Conservation (phyloP, 2,113 vertebrate genomes). For the Xerus inauris region DNA sequence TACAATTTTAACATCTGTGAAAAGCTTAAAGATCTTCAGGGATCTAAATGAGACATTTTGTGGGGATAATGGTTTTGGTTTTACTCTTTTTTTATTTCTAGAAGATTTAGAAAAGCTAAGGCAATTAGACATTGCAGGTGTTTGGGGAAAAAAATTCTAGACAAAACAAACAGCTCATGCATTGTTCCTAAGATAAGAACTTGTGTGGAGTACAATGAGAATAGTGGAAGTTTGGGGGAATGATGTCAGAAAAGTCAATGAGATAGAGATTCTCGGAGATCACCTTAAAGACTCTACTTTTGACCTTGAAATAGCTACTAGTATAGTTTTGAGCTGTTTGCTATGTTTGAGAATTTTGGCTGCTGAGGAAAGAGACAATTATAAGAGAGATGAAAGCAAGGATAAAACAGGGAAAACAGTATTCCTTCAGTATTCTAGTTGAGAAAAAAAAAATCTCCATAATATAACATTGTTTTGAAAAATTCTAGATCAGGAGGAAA, state of each 20-base stretch:
- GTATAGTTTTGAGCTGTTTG: not conserved
- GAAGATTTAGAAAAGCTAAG: not conserved
- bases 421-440: not conserved
- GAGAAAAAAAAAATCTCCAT: not conserved
- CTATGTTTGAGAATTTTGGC: not conserved
- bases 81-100: not conserved
- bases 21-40: not conserved
- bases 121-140: not conserved
- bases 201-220: not conserved
- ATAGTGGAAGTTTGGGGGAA: no score
- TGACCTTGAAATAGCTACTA: not conserved
- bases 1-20: not conserved
- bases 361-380: not conserved
- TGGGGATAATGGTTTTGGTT: not conserved
- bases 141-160: not conserved
- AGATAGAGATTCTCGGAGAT: not conserved
- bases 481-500: slow-evolving; percentile 45
- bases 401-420: not conserved
- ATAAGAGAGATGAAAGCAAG: not conserved
- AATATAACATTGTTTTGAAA: not conserved
- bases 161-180: not conserved
- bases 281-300: not conserved
- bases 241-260: not conserved
- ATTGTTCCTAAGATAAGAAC: not conserved
- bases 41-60: not conserved